Evolutionary conservation across 2,888 invertebrate species (phyloP), one percentile per base, ranked within the genome.

Genomic region (Zonitis immaculata): DNA sequence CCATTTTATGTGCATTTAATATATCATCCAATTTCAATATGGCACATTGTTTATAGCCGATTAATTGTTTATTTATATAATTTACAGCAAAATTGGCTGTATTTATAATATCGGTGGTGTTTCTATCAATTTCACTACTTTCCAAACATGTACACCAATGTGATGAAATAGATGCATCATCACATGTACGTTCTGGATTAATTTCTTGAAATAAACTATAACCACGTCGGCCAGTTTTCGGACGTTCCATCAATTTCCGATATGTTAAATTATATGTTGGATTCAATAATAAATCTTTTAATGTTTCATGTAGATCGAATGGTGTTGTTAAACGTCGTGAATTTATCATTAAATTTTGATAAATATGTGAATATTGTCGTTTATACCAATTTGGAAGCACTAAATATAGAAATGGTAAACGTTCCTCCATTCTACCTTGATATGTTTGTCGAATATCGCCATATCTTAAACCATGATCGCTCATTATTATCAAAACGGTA

Each of bases 401-500:
- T 1, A 91, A 74, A 63, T 87, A 86, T 27, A 92, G 78, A 59
- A 93, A 85, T 0, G 96, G 95, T 51, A 94, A 79, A 43, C 94
- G 83, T 71, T 93, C 95, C 74, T 96, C 95, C 69, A 95, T 79
- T 69, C 86, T 80, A 1, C 91, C 91, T 75, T 94, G 91, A 73
- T 88, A 90, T 0, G 94, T 94, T 61, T 81, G 79, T 8, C 93
- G 80, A 62, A 93, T 91, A 6, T 80, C 80, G 2, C 94, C 95
- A 86, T 89, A 94, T 56, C 95, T 78, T 53, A 93, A 85, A 0
- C 95, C 95, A 68, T 95, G 95, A 70, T 95, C 95, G 72, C 94
- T 94, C 78, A 94, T 79, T 42, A 81, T 69, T 47, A 93, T 78
- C 11, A 88, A 65, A 42, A 85, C 79, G 0, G 91, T 90, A 22